A percentile compares a stretch with the other conserved stretches of the same genome.
These are phyloP conservation scores for Strigops habroptila DNA, from an alignment of 2,113 vertebrate species.

Conservation along the genomic window DNA sequence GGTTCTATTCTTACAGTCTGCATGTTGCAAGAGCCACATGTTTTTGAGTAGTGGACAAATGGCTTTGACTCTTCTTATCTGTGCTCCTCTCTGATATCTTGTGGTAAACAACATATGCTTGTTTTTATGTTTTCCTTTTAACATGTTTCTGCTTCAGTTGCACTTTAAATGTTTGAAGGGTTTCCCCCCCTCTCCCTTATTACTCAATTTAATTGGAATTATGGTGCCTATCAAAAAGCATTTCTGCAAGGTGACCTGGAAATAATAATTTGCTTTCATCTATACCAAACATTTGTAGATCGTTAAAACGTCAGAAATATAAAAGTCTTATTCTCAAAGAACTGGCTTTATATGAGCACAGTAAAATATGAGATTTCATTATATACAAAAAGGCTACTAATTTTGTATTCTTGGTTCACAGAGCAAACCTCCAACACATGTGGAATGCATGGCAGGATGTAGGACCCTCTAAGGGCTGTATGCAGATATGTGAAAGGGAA, in stretches of 20 bases:
- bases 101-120: background rate
- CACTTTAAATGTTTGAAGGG: constrained; percentile 3
- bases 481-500: background rate
- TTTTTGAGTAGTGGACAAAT: background rate
- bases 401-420: constrained; percentile 10
- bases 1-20: accelerated
- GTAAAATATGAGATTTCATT: constrained; percentile 65
- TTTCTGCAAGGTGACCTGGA: constrained; percentile 56
- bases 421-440: constrained; percentile 39
- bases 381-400: background rate
- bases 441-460: constrained; percentile 54
- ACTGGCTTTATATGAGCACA: constrained; percentile 24
- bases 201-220: constrained; percentile 58
- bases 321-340: constrained; percentile 23
- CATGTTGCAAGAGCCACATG: accelerated
- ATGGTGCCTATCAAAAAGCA: constrained; percentile 54
- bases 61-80: background rate
- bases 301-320: constrained; percentile 53
- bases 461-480: constrained; percentile 26
- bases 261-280: constrained; percentile 64
- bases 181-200: background rate
- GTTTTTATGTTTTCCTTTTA: background rate
- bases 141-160: background rate
- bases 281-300: constrained; percentile 49
- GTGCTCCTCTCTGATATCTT: background rate